Evolutionary conservation across 2,888 invertebrate species (phyloP).

Genomic region (Xiphydria camelus): DNA sequence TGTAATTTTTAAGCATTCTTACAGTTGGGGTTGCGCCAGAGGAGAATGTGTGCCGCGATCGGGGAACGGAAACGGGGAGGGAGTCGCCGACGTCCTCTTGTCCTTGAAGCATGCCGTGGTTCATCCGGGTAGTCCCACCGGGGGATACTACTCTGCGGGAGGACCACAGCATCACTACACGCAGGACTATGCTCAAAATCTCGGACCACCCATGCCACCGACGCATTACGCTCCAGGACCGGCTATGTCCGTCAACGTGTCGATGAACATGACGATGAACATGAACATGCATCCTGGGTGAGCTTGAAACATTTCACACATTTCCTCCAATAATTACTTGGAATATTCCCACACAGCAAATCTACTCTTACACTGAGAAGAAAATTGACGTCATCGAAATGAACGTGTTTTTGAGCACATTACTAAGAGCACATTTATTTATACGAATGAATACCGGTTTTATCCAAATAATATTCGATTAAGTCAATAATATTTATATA

Average conservation of each 20-base stretch:
- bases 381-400: too few relatives aligned
- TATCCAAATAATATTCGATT: too few relatives aligned
- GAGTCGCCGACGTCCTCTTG: conserved; percentile 86
- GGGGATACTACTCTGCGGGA: conserved; percentile 51
- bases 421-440: too few relatives aligned
- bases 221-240: conserved; percentile 65
- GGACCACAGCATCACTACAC: conserved; percentile 45
- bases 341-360: too few relatives aligned
- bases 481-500: too few relatives aligned
- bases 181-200: conserved; percentile 49
- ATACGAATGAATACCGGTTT: too few relatives aligned
- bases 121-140: conserved; percentile 67
- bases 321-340: too few relatives aligned
- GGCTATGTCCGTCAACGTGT: conserved; percentile 95
- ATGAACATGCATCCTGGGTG: conserved; percentile 57
- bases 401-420: too few relatives aligned
- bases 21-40: conserved; percentile 54
- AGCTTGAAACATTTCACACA: conserved; percentile 22
- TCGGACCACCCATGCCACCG: conserved; percentile 56
- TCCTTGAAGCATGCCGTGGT: conserved; percentile 87
- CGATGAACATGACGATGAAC: conserved; percentile 98
- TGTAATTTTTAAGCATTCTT: conserved; percentile 23
- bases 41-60: conserved; percentile 58
- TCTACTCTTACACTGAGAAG: too few relatives aligned
- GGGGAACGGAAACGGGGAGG: conserved; percentile 66